Evolutionary conservation across 2,113 vertebrate species (phyloP).

Genomic region (Neogobius melanostomus): DNA sequence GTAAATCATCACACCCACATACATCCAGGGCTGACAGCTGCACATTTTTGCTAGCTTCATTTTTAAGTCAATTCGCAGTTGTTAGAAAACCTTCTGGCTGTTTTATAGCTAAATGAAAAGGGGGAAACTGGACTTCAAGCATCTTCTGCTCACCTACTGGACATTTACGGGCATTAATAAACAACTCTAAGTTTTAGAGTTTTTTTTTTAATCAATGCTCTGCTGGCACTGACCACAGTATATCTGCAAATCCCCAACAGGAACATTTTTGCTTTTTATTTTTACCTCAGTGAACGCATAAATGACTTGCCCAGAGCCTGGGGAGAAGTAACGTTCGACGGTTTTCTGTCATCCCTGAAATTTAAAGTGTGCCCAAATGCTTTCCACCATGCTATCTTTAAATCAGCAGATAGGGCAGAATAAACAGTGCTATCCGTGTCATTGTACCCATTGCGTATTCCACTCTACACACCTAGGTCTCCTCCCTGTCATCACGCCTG

Average conservation of each 20-base stretch:
- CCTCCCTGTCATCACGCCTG: conserved; percentile 54
- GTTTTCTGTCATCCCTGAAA: conserved; percentile 11
- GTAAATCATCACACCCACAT: background rate
- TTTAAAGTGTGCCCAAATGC: conserved; percentile 18
- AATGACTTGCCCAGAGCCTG: conserved; percentile 17
- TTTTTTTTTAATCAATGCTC: background rate
- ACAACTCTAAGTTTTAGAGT: conserved; percentile 1
- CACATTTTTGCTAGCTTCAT: background rate
- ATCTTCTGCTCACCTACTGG: background rate
- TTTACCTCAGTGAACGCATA: conserved; percentile 41
- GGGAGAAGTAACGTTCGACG: conserved; percentile 10
- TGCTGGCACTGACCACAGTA: conserved; percentile 4
- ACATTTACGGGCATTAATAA: background rate
- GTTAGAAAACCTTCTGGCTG: background rate
- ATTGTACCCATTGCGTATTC: conserved; percentile 37
- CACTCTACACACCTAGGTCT: conserved; percentile 22
- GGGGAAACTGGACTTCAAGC: background rate
- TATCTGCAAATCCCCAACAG: background rate
- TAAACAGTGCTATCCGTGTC: conserved; percentile 39
- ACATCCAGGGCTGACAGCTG: background rate
- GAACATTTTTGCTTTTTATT: background rate
- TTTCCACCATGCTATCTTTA: conserved; percentile 31
- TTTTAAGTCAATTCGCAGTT: background rate
- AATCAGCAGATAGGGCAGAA: conserved; percentile 24
- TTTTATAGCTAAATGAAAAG: background rate